Evolutionary conservation across 2,888 invertebrate genomes (phyloP), one percentile per base, ranked within the genome.

Genomic region (Mythimna lalbum): DNA sequence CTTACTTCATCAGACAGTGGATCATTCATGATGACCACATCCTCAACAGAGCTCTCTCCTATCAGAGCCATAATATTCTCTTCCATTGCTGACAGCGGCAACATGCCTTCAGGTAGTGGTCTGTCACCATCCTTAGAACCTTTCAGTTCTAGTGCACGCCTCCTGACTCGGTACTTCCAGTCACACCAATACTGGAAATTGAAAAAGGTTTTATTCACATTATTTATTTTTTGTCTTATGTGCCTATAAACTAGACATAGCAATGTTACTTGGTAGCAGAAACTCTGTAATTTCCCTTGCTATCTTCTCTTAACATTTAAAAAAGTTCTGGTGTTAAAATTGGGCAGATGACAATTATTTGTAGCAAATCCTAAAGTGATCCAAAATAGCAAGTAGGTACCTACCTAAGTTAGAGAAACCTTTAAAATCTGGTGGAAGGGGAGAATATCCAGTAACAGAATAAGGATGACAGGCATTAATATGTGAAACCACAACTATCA

Each of bases 151-250:
- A 93, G 69, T 0, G 93, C 92, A 49, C 91, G 86, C 76, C 93
- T 87, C 23, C 90, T 87, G 0, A 92, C 91, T n/a, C 93, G 79
- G 80, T 93, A 93, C 74, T 93, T 93, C 92, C 92, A 92, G 63
- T 93, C 93, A 85, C 92, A 93, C 93, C 93, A 94, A 75, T 92
- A 93, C 94, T 94, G 78, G 27, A 88, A 86, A 21, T 50, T 52
- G 27, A 23, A 60, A 49, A 23, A 52, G 21, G 39, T 50, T 31
- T 57, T 7, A 69, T 55, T 33, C 10, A 17, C 2, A 1, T 65
- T 36, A 33, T 6, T 43, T 39, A 39, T 39, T 39, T 14, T 39
- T 14, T 39, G 39, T 39, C 14, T 14, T 5, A 43, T 19, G 43
- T 43, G 43, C 19, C 36, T 63, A 1, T 4, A 0, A 14, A 4